Conservation (phyloP, 2,113 vertebrate species). For the Macrotis lagotis region DNA sequence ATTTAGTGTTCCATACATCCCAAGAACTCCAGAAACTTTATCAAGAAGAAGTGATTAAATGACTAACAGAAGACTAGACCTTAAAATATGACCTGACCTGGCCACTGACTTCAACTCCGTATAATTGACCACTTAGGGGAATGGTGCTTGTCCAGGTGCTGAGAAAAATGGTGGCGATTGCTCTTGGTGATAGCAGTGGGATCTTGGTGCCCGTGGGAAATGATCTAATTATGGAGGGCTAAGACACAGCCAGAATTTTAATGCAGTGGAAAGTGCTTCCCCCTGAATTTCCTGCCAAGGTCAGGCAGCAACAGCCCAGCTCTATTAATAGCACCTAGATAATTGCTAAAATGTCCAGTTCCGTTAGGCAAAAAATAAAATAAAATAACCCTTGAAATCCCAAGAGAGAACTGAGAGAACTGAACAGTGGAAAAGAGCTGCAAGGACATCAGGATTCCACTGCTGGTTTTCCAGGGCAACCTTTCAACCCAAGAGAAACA, state of each 20-base stretch:
- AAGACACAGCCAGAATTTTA: background rate
- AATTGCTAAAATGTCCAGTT: conserved; percentile 16
- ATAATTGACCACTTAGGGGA: background rate
- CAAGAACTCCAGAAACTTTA: background rate
- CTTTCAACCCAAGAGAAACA: background rate
- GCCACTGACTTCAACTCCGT: background rate
- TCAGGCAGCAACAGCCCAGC: background rate
- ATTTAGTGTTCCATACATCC: background rate
- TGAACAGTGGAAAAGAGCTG: background rate
- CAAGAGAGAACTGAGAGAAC: background rate
- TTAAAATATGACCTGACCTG: background rate
- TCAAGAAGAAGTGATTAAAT: background rate
- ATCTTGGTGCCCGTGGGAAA: background rate
- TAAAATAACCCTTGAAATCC: background rate
- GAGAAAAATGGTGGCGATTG: background rate
- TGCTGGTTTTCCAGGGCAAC: background rate
- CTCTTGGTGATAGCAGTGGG: background rate
- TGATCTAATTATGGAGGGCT: background rate
- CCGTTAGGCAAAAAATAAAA: background rate
- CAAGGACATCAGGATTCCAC: background rate
- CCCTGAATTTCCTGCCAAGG: conserved; percentile 9
- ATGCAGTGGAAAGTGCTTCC: background rate
- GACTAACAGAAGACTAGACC: background rate
- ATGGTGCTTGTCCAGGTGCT: background rate
- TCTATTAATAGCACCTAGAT: background rate